phyloP scores from a whole-genome alignment of 2,113 vertebrate species.

The Bos indicus region DNA sequence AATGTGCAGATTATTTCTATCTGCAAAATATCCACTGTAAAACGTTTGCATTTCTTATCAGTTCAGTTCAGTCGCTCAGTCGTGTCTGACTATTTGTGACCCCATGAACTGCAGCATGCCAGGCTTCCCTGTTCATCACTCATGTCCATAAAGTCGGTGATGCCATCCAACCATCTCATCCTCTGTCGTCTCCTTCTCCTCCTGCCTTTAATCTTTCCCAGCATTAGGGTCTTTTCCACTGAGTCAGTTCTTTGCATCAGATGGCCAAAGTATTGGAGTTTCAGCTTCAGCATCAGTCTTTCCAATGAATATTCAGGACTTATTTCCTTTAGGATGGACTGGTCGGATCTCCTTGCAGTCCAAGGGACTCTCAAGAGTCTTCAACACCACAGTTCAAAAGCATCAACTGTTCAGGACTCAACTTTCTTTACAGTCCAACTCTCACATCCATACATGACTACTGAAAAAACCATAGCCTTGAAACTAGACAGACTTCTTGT shows the following conservation, averaged over 20 bases:
- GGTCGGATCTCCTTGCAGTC: not conserved
- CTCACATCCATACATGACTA: not conserved
- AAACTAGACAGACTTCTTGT: not conserved
- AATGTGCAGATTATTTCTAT: not conserved
- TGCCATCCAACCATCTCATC: not conserved
- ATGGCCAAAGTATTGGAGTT: not conserved
- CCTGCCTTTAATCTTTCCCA: not conserved
- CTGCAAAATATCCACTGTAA: not conserved
- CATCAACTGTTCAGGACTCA: not conserved
- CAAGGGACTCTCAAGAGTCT: not conserved
- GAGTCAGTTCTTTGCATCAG: not conserved
- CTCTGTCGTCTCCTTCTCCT: not conserved
- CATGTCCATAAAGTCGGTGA: not conserved
- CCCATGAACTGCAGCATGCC: not conserved
- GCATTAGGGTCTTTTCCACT: not conserved
- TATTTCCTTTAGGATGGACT: not conserved
- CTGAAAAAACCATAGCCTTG: not conserved
- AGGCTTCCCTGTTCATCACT: not conserved
- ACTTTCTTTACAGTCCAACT: not conserved
- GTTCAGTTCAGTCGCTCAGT: not conserved
- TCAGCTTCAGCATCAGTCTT: not conserved
- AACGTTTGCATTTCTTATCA: not conserved
- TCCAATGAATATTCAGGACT: not conserved
- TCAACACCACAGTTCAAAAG: not conserved
- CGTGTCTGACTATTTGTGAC: rapidly evolving